Conservation (phyloP, 2,888 invertebrate genomes). For the Theretra japonica region DNA sequence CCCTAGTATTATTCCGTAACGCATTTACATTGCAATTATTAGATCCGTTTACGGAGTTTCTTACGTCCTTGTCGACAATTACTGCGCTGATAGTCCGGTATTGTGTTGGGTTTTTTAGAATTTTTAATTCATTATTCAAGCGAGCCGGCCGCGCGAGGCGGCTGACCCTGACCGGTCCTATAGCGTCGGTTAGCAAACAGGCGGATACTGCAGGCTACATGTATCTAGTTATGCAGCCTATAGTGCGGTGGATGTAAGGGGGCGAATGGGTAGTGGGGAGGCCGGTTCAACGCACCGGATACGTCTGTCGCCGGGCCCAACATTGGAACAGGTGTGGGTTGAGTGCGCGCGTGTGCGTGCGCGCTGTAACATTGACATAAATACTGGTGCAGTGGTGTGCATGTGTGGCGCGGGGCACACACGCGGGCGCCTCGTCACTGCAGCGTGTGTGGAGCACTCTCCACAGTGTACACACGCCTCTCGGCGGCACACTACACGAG, state of each 20-base stretch:
- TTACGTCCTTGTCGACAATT: conserved; percentile 21
- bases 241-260: conserved; percentile 49
- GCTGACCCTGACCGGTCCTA: conserved; percentile 62
- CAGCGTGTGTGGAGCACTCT: conserved; percentile 31
- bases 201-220: conserved; percentile 56
- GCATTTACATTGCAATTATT: conserved; percentile 18
- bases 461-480: not conserved
- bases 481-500: not conserved
- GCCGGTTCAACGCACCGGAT: conserved; percentile 82
- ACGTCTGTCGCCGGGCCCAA: conserved; percentile 74
- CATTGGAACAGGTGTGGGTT: conserved; percentile 70
- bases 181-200: conserved; percentile 62
- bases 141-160: conserved; percentile 48
- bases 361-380: conserved; percentile 81
- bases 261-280: conserved; percentile 53
- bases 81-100: conserved; percentile 20
- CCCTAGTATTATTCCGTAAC: conserved; percentile 15
- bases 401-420: conserved; percentile 44
- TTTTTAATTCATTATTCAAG: conserved; percentile 41
- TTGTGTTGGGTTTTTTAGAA: conserved; percentile 4
- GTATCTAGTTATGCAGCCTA: conserved; percentile 42
- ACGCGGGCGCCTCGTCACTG: conserved; percentile 30
- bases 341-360: conserved; percentile 52
- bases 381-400: conserved; percentile 68
- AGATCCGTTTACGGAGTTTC: conserved; percentile 17